Conservation (phyloP, 2,113 vertebrate genomes). For the Mus pahari region DNA sequence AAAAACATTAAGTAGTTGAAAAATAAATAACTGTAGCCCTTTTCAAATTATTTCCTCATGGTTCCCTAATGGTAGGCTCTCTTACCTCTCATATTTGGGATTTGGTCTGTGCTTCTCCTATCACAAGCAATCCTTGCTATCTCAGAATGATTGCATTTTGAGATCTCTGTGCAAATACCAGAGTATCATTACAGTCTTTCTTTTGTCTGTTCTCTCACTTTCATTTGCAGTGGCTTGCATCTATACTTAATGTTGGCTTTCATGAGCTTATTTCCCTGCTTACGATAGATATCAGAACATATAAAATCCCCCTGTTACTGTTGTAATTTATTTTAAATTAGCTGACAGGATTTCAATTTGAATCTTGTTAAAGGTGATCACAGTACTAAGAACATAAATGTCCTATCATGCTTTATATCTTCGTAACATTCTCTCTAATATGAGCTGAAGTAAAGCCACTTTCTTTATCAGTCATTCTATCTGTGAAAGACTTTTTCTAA, state of each 20-base stretch:
- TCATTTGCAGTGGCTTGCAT: neutral
- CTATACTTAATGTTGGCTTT: neutral
- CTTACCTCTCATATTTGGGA: neutral
- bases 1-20: neutral
- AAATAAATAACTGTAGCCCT: neutral
- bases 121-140: neutral
- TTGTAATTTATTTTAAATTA: neutral
- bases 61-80: neutral
- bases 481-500: neutral
- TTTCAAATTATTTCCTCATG: neutral
- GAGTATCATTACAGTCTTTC: neutral
- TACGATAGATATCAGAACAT: neutral
- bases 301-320: neutral
- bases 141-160: neutral
- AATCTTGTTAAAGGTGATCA: neutral
- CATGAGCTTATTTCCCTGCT: neutral
- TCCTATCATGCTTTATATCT: neutral
- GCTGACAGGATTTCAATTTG: neutral
- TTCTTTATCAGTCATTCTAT: neutral
- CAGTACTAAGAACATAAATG: neutral
- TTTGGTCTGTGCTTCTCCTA: rapidly evolving
- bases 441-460: neutral
- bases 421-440: neutral
- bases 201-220: neutral
- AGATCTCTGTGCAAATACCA: neutral